These are phyloP conservation scores for Leptinotarsa juncta DNA, from an alignment of 2,888 invertebrate species.

Conservation along the genomic window DNA sequence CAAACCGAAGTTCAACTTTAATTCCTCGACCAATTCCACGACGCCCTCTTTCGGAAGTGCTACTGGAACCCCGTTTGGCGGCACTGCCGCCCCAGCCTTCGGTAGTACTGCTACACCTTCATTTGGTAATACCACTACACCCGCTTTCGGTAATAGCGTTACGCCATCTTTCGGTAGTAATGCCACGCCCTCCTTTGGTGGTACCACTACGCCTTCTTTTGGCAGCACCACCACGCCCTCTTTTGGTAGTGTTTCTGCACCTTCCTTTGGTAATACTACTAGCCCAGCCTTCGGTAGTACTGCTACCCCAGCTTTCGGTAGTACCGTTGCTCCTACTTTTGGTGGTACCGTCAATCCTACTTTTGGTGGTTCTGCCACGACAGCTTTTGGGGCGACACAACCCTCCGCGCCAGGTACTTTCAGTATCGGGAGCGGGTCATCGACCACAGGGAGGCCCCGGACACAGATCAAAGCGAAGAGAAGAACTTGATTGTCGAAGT, in stretches of 20 bases:
- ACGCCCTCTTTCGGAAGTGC: constrained; percentile 45
- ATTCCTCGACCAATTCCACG: constrained; percentile 31
- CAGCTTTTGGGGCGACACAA: constrained; percentile 32
- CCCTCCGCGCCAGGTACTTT: constrained; percentile 61
- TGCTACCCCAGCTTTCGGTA: no score
- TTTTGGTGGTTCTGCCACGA: background rate
- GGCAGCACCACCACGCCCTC: background rate
- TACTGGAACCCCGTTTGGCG: constrained; percentile 28
- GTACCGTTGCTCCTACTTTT: background rate
- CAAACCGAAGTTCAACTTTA: constrained; percentile 47
- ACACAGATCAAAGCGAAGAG: constrained; percentile 59
- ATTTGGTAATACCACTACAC: constrained; percentile 9
- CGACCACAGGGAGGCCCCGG: constrained; percentile 64
- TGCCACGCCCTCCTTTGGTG: background rate
- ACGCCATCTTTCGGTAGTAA: background rate
- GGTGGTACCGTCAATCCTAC: background rate
- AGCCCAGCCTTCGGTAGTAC: no score
- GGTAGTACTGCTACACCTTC: constrained; percentile 32
- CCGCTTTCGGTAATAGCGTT: constrained; percentile 10
- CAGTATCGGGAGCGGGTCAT: constrained; percentile 66
- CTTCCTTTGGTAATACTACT: no score
- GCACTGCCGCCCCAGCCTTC: constrained; percentile 23
- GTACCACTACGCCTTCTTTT: background rate
- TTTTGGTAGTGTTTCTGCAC: no score
- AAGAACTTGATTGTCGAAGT: constrained; percentile 43